Percentiles rank a stretch among this genome's conserved stretches.
phyloP scores from a whole-genome alignment of 1,140 invertebrate genomes.

The Leptopilina clavipes region DNA sequence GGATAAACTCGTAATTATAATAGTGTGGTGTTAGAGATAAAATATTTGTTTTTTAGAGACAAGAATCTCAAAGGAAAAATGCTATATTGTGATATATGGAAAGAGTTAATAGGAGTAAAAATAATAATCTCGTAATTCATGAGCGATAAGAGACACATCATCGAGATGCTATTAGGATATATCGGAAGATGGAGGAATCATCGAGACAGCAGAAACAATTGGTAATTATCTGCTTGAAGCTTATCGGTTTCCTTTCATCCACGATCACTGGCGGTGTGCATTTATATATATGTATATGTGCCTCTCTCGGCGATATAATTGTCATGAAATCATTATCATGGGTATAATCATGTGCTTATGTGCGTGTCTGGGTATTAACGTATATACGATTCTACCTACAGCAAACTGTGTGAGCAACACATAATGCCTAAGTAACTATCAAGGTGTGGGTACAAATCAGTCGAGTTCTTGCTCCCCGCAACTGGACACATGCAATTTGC shows the following conservation, averaged over 20 bases:
- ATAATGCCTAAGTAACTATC: slow-evolving; percentile 52
- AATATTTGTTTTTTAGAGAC: too few species aligned
- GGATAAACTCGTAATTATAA: neutral
- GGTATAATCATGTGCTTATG: neutral
- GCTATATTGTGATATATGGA: too few species aligned
- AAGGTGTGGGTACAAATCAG: slow-evolving; percentile 50
- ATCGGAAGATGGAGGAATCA: slow-evolving; percentile 7
- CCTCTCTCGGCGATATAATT: slow-evolving; percentile 1
- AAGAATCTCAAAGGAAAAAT: too few species aligned
- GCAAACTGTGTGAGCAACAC: slow-evolving; percentile 38
- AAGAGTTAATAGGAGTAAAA: neutral
- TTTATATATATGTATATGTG: neutral
- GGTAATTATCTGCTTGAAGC: slow-evolving; percentile 31
- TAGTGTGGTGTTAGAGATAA: neutral
- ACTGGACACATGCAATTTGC: slow-evolving; percentile 64
- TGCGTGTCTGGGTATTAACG: neutral
- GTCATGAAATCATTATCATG: slow-evolving; percentile 34
- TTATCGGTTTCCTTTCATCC: slow-evolving; percentile 21
- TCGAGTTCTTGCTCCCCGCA: slow-evolving; percentile 50
- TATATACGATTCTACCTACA: too few species aligned
- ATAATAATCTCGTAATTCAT: neutral
- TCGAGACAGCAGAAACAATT: slow-evolving; percentile 17
- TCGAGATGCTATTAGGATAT: slow-evolving; percentile 33
- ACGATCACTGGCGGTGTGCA: neutral
- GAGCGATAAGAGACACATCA: neutral